These are phyloP conservation scores for Dicyrtomina minuta DNA, from an alignment of 2,888 invertebrate species.

Conservation along the genomic window DNA sequence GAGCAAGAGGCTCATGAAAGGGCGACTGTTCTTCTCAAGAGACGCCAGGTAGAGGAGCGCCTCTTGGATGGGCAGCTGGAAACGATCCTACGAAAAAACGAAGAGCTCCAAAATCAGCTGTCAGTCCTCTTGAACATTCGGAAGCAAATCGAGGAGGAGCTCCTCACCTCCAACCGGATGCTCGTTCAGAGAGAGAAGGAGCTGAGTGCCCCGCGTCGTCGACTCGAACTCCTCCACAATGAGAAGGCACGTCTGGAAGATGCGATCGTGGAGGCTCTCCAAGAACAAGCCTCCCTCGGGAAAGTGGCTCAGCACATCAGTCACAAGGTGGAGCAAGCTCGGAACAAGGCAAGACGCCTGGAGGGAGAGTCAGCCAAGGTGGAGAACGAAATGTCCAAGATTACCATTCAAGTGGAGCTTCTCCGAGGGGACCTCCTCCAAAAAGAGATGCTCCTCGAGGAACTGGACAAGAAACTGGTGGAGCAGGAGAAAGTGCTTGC, in stretches of 20 bases:
- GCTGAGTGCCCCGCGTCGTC: constrained; percentile 37
- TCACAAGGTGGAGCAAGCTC: constrained; percentile 57
- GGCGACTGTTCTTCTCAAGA: constrained; percentile 41
- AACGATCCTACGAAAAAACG: constrained; percentile 34
- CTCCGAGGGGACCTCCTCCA: constrained; percentile 59
- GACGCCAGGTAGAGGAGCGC: constrained; percentile 50
- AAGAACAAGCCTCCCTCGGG: constrained; percentile 69
- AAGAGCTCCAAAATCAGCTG: constrained; percentile 39
- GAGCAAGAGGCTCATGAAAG: constrained; percentile 51
- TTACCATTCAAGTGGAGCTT: constrained; percentile 62
- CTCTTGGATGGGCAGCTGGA: constrained; percentile 41
- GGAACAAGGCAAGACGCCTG: constrained; percentile 61
- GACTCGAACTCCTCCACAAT: constrained; percentile 60
- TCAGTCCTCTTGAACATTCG: constrained; percentile 38
- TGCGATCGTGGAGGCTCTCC: constrained; percentile 65
- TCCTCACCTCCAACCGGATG: constrained; percentile 59
- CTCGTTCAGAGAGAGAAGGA: constrained; percentile 57
- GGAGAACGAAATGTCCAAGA: constrained; percentile 49
- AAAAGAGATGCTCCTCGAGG: constrained; percentile 50
- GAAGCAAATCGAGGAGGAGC: constrained; percentile 54
- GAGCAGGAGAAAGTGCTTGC: constrained; percentile 55
- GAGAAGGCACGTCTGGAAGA: constrained; percentile 67
- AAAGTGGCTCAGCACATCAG: constrained; percentile 64
- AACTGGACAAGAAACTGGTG: constrained; percentile 58
- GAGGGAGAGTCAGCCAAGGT: constrained; percentile 57